Conservation (phyloP, 2,113 vertebrate genomes). For the Microcebus tavaratra region DNA sequence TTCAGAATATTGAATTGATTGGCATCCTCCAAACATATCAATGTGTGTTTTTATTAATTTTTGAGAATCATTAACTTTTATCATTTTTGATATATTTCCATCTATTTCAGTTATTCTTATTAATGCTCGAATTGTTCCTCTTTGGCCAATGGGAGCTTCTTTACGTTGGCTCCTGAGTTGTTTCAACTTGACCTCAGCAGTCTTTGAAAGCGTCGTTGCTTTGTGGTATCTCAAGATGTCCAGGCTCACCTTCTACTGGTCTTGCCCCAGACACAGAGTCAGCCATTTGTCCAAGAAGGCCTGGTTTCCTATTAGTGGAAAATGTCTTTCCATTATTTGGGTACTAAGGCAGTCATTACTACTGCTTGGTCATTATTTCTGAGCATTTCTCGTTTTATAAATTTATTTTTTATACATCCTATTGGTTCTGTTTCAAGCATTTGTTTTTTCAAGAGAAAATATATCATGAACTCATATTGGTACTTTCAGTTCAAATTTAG, state of each 20-base stretch:
- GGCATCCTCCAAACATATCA: neutral
- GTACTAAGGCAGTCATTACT: neutral
- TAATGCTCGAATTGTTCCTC: neutral
- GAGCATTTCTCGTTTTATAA: neutral
- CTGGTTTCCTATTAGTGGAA: neutral
- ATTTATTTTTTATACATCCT: no score
- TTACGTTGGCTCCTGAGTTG: neutral
- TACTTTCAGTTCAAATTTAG: neutral
- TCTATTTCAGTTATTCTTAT: neutral
- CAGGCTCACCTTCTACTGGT: neutral
- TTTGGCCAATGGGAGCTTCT: neutral
- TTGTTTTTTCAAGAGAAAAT: neutral
- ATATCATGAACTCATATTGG: neutral
- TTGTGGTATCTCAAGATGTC: neutral
- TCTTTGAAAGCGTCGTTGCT: neutral
- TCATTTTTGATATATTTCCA: neutral
- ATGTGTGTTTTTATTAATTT: neutral
- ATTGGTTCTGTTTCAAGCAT: no score
- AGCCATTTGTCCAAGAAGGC: neutral
- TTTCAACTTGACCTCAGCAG: neutral
- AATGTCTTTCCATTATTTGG: neutral
- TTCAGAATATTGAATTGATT: neutral
- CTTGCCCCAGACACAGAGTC: neutral
- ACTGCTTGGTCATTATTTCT: neutral
- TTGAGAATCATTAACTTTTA: neutral